Evolutionary conservation across 2,113 vertebrate genomes (phyloP).

Genomic region (Rhizomys pruinosus): DNA sequence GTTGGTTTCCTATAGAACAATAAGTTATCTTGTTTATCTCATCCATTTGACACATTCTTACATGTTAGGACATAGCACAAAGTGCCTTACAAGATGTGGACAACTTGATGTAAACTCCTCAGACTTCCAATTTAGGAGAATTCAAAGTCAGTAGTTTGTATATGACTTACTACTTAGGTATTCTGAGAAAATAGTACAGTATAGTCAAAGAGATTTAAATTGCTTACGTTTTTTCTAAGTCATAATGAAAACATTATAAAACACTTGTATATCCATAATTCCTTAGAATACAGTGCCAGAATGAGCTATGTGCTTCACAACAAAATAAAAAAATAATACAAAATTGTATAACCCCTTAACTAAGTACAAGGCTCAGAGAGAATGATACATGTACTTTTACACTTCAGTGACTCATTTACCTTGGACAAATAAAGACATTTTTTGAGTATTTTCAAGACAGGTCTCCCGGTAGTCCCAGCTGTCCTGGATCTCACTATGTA

Average conservation of each 20-base stretch:
- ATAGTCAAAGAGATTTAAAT: neutral
- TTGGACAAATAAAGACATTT: too few species aligned
- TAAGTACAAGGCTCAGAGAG: neutral
- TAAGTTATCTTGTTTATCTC: neutral
- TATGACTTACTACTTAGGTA: neutral
- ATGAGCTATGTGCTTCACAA: neutral
- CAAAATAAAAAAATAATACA: neutral
- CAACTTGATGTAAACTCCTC: neutral
- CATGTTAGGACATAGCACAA: neutral
- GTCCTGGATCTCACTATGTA: too few species aligned
- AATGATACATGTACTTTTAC: neutral
- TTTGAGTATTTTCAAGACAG: too few species aligned
- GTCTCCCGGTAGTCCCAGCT: too few species aligned
- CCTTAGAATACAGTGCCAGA: neutral
- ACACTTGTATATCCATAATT: neutral
- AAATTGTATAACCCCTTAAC: neutral
- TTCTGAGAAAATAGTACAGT: neutral
- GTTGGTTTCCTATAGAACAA: neutral
- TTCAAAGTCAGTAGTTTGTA: neutral
- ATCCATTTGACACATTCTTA: neutral
- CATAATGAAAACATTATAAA: neutral
- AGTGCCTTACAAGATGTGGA: neutral
- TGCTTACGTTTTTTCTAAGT: neutral
- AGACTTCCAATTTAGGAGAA: neutral
- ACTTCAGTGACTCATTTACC: neutral